These are phyloP conservation scores for Cladorhizidae sp. DNA, from an alignment of 37 sponge, comb jelly and placozoan genomes.

Conservation along the genomic window DNA sequence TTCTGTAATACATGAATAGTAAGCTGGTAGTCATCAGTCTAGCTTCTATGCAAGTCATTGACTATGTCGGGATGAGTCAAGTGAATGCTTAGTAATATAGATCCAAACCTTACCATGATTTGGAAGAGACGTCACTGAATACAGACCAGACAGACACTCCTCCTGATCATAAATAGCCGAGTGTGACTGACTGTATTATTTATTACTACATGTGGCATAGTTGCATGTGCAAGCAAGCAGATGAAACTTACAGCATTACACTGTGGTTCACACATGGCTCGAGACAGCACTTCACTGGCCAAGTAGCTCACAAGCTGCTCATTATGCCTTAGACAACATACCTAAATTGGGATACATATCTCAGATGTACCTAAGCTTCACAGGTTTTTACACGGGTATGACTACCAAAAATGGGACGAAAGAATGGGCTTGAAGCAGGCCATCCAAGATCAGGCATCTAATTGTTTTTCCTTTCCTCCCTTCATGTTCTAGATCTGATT, in stretches of 20 bases:
- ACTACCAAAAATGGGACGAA: not conserved
- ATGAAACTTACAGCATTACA: not conserved
- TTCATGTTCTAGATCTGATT: not conserved
- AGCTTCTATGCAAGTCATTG: too few species aligned
- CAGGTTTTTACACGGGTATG: not conserved
- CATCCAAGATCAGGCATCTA: not conserved
- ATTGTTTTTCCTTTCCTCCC: not conserved
- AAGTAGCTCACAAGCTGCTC: constrained; percentile 2
- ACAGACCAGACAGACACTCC: not conserved
- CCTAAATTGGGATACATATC: not conserved
- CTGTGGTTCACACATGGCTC: not conserved
- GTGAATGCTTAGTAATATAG: not conserved
- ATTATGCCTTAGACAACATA: not conserved
- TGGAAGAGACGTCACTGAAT: not conserved
- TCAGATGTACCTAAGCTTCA: too few species aligned
- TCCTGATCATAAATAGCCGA: not conserved
- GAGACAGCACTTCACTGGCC: not conserved
- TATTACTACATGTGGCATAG: too few species aligned
- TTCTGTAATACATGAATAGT: too few species aligned
- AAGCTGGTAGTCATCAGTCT: too few species aligned
- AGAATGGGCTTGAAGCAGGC: not conserved
- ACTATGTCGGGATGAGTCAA: not conserved
- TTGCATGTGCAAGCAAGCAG: not conserved
- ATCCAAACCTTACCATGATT: not conserved
- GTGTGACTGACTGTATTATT: too few species aligned